Percentiles rank a stretch among this genome's conserved stretches.
Conservation (phyloP, 2,797 vertebrate genomes). For the Sebastolobus alascanus region DNA sequence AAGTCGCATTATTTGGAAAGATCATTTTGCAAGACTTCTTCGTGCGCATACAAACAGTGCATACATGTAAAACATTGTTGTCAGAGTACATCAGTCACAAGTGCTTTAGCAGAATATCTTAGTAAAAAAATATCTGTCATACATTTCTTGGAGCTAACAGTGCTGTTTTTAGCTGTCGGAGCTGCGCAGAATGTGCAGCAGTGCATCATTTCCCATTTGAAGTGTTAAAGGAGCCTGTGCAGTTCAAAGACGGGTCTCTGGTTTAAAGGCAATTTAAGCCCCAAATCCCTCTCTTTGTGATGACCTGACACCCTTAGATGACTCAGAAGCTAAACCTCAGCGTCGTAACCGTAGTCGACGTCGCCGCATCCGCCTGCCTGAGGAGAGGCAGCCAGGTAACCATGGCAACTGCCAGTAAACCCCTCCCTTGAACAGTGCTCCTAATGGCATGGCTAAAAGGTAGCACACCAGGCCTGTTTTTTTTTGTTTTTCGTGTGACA, state of each 20-base stretch:
- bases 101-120: not conserved
- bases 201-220: not conserved
- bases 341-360: constrained; percentile 98
- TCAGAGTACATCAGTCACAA: not conserved
- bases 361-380: constrained; percentile 92
- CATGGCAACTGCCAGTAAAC: constrained; percentile 71
- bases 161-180: constrained; percentile 8
- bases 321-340: constrained; percentile 95
- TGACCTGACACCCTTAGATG: constrained; percentile 91
- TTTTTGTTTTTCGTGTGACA: constrained; percentile 26
- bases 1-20: not conserved
- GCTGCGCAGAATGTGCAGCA: constrained; percentile 1
- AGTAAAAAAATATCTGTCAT: not conserved
- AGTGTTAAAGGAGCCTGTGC: constrained; percentile 9
- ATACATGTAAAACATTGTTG: not conserved
- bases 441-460: constrained; percentile 33
- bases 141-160: not conserved
- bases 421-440: not conserved
- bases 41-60: not conserved
- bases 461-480: constrained; percentile 7
- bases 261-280: constrained; percentile 24
- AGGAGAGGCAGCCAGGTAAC: constrained; percentile 99
- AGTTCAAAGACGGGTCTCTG: constrained; percentile 22
- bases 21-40: not conserved
- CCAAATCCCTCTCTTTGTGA: constrained; percentile 59